phyloP scores from a whole-genome alignment of 2,113 vertebrate genomes.

The Otus sunia region DNA sequence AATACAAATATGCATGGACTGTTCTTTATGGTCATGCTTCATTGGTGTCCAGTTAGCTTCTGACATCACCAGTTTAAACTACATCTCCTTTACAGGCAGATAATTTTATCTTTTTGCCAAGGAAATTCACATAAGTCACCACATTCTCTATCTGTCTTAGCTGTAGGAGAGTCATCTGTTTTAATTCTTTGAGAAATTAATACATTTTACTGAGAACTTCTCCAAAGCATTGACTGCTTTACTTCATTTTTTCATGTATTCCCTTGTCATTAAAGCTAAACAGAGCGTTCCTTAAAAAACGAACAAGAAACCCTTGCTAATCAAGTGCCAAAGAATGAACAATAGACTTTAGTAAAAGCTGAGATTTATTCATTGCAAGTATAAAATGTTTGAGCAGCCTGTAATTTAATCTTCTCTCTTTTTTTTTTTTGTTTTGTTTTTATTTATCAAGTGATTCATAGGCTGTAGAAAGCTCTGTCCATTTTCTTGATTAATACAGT shows the following conservation, averaged over 20 bases:
- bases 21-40: slow-evolving; percentile 9
- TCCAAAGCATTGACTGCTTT: not conserved
- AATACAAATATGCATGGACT: slow-evolving; percentile 35
- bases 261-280: not conserved
- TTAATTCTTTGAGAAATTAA: slow-evolving; percentile 7
- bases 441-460: slow-evolving; percentile 51
- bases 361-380: slow-evolving; percentile 42
- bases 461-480: not conserved
- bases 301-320: not conserved
- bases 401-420: slow-evolving; percentile 41
- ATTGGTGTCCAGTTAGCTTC: slow-evolving; percentile 14
- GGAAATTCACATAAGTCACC: slow-evolving; percentile 30
- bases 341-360: slow-evolving; percentile 3
- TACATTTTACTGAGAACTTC: not conserved
- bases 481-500: slow-evolving; percentile 64
- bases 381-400: slow-evolving; percentile 2
- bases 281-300: not conserved
- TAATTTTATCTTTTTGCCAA: slow-evolving; percentile 58
- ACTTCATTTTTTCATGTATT: not conserved
- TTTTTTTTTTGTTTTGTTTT: not conserved
- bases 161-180: not conserved
- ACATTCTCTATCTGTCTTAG: not conserved
- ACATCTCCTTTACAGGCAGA: slow-evolving; percentile 41
- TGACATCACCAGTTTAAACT: slow-evolving; percentile 27
- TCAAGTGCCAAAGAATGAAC: slow-evolving; percentile 8